Base-by-base conservation (phyloP, 2,888 invertebrate genomes). In the Agrotis exclamationis region DNA sequence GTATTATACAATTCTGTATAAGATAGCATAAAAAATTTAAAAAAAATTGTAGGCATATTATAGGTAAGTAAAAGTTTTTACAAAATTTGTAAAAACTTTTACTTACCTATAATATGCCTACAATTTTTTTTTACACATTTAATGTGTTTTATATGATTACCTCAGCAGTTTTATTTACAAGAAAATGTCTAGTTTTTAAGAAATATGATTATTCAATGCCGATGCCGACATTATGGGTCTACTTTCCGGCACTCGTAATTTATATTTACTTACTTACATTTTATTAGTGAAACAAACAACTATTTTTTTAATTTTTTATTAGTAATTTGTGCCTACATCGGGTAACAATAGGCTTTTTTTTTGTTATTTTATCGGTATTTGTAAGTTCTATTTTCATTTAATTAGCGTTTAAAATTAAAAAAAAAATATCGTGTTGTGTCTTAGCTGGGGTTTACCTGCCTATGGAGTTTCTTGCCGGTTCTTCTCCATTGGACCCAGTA, bases 381-480 rank as follows among this genome's bases (percentile, higher is more conserved):
- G 18, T 53, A 28, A 44, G 18, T 28, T 20, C 24, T 51, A 50
- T 44, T 44, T 28, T 16, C 1, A 6, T 3, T n/a, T 16, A 5
- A 20, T 33, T 16, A 9, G 2, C 7, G 14, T 9, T 18, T 6
- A 44, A 5, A 39, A 66, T 13, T 24, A 44, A 0, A 22, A 48
- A 48, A 58, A 20, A 39, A 4, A 5, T 1, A 5, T 56, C 39
- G 18, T 58, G 16, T 53, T 11, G 9, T 62, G 6, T 20, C 1
- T 53, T 71, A 59, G 18, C 14, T 44, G 13, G 13, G 20, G 2
- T 9, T 0, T 13, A 14, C 1, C 14, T 9, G 14, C 1, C 13
- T 47, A 39, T 51, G 74, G 66, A 74, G 66, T 73, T 73, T 73
- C 72, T 73, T 74, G 72, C 57, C 74, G 72, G 72, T 72, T 72